These are phyloP conservation scores for Caranx ignobilis DNA, from an alignment of 2,113 vertebrate species.

Conservation along the genomic window DNA sequence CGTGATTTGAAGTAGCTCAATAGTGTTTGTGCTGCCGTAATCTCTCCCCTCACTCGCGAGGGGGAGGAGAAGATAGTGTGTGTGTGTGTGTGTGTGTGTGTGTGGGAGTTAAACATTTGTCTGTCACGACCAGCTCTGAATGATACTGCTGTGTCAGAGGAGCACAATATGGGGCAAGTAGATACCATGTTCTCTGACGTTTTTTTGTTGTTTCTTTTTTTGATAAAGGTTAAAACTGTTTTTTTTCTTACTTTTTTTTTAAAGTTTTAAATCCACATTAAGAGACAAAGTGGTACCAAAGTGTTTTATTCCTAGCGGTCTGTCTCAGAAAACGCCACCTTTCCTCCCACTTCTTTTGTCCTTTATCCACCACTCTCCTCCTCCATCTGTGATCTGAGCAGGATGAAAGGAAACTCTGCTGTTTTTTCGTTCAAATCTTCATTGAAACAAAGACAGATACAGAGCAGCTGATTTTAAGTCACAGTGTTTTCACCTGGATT, in stretches of 20 bases:
- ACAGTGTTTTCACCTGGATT: neutral
- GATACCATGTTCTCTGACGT: conserved; percentile 20
- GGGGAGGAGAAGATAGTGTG: conserved; percentile 8
- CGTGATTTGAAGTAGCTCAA: conserved; percentile 50
- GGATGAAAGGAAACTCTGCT: neutral
- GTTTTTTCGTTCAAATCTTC: neutral
- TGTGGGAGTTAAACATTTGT: conserved; percentile 49
- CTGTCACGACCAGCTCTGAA: conserved; percentile 54
- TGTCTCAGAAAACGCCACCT: neutral
- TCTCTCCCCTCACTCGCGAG: conserved; percentile 28
- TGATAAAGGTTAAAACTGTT: neutral
- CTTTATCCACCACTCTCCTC: neutral
- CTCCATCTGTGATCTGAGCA: neutral
- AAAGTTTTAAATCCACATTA: neutral
- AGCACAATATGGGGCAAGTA: conserved; percentile 14
- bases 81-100: conserved; percentile 19
- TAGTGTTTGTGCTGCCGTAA: conserved; percentile 63
- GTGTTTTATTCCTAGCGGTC: neutral
- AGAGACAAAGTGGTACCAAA: neutral
- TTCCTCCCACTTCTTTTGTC: neutral
- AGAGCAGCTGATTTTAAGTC: neutral
- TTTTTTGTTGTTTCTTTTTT: conserved; percentile 8
- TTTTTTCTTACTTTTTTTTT: no score
- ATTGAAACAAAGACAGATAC: neutral
- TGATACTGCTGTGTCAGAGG: conserved; percentile 49